Percentiles rank a stretch among this genome's conserved stretches.
These are phyloP conservation scores for Cydia splendana DNA, from an alignment of 1,140 invertebrate genomes.

Conservation along the genomic window DNA sequence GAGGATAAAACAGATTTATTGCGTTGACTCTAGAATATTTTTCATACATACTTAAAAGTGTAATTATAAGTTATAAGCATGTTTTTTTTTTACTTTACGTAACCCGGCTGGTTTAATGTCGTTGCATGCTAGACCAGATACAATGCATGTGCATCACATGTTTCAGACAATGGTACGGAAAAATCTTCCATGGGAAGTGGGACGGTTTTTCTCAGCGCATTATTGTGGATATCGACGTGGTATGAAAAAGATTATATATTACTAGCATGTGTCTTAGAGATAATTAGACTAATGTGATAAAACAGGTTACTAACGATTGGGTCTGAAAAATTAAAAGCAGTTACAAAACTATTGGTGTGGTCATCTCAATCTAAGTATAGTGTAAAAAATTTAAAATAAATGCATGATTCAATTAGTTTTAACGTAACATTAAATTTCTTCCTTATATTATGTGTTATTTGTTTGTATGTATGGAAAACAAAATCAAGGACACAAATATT, in stretches of 20 bases:
- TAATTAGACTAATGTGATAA: not conserved
- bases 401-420: too few relatives aligned
- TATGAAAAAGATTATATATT: not conserved
- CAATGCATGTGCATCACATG: conserved; percentile 10
- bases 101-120: conserved; percentile 6
- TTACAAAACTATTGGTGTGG: too few relatives aligned
- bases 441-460: too few relatives aligned
- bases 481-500: too few relatives aligned
- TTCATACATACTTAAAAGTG: too few relatives aligned
- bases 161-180: conserved; percentile 56
- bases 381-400: too few relatives aligned
- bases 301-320: not conserved
- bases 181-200: conserved; percentile 59
- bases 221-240: conserved; percentile 21
- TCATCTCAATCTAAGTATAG: too few relatives aligned
- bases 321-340: too few relatives aligned
- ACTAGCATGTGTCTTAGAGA: not conserved
- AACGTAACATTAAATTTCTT: too few relatives aligned
- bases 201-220: conserved; percentile 50
- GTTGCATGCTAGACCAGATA: conserved; percentile 3
- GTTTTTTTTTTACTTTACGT: not conserved
- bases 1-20: too few relatives aligned
- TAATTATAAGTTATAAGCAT: not conserved
- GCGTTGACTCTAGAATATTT: too few relatives aligned
- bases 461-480: too few relatives aligned